Evolutionary conservation across 2,797 vertebrate genomes (phyloP).

Genomic region (Scomberomorus guttatus): DNA sequence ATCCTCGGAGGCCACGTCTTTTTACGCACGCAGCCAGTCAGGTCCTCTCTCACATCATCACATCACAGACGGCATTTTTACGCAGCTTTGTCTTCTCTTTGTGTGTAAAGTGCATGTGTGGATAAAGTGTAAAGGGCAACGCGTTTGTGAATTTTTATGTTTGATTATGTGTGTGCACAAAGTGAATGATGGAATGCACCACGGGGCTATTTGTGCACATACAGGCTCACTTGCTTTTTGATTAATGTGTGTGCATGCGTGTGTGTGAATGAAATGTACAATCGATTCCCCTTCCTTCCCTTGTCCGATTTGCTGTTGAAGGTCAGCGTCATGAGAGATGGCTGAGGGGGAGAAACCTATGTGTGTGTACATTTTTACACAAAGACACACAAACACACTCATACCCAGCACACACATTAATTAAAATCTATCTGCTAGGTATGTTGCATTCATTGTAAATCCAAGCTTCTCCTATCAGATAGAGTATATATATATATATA

Average conservation of each 20-base stretch:
- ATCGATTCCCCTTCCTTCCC: slow-evolving; percentile 74
- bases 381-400: slow-evolving; percentile 36
- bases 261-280: slow-evolving; percentile 76
- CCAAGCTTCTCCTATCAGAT: slow-evolving; percentile 23
- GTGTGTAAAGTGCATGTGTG: not conserved
- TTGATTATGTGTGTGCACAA: slow-evolving; percentile 70
- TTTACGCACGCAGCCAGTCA: slow-evolving; percentile 63
- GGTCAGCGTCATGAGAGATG: slow-evolving; percentile 74
- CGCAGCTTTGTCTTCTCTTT: slow-evolving; percentile 2
- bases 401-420: slow-evolving; percentile 44
- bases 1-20: slow-evolving; percentile 10
- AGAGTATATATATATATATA: slow-evolving; percentile 16
- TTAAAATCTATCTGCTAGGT: slow-evolving; percentile 55
- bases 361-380: slow-evolving; percentile 2
- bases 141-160: slow-evolving; percentile 60
- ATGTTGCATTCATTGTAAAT: slow-evolving; percentile 37
- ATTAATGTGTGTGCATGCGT: slow-evolving; percentile 76
- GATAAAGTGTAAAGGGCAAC: slow-evolving; percentile 42
- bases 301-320: slow-evolving; percentile 76
- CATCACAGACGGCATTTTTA: slow-evolving; percentile 18
- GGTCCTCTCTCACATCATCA: slow-evolving; percentile 36
- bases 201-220: slow-evolving; percentile 61
- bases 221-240: slow-evolving; percentile 61
- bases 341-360: slow-evolving; percentile 39
- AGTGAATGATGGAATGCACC: slow-evolving; percentile 62